Evolutionary conservation across 2,797 vertebrate genomes (phyloP), one percentile per base, ranked within the genome.

Genomic region (Melanotaenia trifasciata): DNA sequence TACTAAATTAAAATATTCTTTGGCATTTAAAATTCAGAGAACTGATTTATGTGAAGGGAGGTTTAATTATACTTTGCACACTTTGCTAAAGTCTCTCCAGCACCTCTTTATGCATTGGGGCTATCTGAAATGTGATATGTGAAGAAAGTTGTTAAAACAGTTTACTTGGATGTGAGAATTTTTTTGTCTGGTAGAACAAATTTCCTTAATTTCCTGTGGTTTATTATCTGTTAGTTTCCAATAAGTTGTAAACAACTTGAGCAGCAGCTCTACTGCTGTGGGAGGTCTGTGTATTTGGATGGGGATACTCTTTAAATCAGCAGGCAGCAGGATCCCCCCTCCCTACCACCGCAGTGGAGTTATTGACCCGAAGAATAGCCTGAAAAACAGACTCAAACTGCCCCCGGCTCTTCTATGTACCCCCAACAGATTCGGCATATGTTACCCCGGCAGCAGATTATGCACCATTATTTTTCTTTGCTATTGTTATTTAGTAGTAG

Each of bases 381-480:
- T 76, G 62, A 73, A 73, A 78, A 79, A 71, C 69, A 71, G 30
- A 28, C 43, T 51, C 38, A n/a, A 38, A 8, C 28, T 26, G 20
- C 64, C 74, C 16, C 54, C 33, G 0, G 24, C 50, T n/a, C 43
- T 57, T 9, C 8, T 4, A 36, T 71, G 64, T 24, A 62, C 73
- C 79, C 79, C 79, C 73, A 38, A 32, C 72, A 64, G 81, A 67
- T 72, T 53, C 0, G 2, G 61, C 81, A 62, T 73, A 66, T 61
- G 87, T 87, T 74, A 59, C 78, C 78, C 79, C 11, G 50, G 74
- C 60, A 80, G 74, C 82, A 78, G 56, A 72, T 82, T 67, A 87
- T 45, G 45, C 70, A 68, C 60, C 61, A 53, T 81, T 76, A 73
- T 53, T 47, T 75, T 70, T 76, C 67, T 72, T 60, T 72, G 75